Base-by-base conservation (phyloP, 2,888 invertebrate species). In the Ennomos fuscantarius region DNA sequence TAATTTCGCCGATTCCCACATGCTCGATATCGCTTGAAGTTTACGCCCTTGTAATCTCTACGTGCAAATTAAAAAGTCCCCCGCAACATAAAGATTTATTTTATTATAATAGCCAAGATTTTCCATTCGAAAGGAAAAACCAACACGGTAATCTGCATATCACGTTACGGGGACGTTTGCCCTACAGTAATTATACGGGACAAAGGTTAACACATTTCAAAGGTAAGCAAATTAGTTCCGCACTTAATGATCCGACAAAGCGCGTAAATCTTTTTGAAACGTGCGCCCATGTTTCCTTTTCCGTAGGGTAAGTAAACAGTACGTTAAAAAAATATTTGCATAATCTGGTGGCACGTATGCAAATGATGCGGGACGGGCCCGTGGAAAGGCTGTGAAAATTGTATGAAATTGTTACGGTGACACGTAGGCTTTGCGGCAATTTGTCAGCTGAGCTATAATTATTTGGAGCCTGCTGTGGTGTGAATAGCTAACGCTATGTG, bases 141-240 rank as follows among this genome's bases (percentile, higher is more conserved):
- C 79, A 73, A 69, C 70, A 63, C 66, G 68, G 66, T 82, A 87
- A 89, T 89, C 86, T 85, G 84, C 89, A 88, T 89, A 89, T 91
- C 89, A 87, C 85, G 84, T 83, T 80, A 86, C 86, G 69, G 84
- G 82, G 71, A 80, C 82, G 74, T 75, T 81, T 76, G 81, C 85
- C 84, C 82, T 11, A 12, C 81, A 78, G 84, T 86, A 89, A 92
- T 91, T 89, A 88, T 82, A 76, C 82, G 84, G 83, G 84, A 87
- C 86, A 86, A 83, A 86, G 88, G 84, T 83, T 86, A 86, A 86
- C 91, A 90, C 91, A 88, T 92, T 91, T 88, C 89, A 90, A 90
- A 92, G 90, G 91, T 91, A 90, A 89, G 89, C 91, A 91, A 92
- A 92, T 92, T 92, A 92, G 90, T 90, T 90, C 89, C 88, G 82